Evolutionary conservation across 2,888 invertebrate genomes (phyloP).

Genomic region (Caenorhabditis sp.): DNA sequence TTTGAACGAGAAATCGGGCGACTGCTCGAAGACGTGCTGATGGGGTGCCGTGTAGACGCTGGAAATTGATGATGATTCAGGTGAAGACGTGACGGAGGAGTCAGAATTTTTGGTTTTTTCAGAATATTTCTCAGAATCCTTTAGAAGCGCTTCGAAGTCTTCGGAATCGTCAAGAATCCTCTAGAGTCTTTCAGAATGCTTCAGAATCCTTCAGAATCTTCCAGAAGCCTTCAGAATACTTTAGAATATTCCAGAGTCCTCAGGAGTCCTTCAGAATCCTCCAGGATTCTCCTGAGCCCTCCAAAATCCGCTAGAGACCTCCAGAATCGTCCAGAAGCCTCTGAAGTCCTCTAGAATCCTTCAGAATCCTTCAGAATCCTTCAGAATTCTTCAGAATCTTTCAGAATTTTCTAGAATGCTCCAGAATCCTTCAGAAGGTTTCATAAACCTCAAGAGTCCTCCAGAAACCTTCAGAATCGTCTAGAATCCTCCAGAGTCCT

Average conservation of each 20-base stretch:
- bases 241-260: background rate
- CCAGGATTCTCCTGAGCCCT: background rate
- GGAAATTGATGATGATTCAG: too few species aligned
- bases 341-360: background rate
- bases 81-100: too few species aligned
- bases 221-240: too few species aligned
- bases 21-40: constrained; percentile 76
- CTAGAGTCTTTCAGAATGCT: background rate
- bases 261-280: background rate
- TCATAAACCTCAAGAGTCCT: background rate
- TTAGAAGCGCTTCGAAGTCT: too few species aligned
- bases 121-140: background rate
- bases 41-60: constrained; percentile 79
- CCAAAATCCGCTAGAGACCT: too few species aligned
- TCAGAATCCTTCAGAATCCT: background rate
- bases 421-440: background rate
- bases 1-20: constrained; percentile 80
- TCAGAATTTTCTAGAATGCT: too few species aligned
- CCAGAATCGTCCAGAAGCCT: too few species aligned
- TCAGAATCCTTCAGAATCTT: background rate
- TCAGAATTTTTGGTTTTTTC: too few species aligned
- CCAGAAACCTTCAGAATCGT: too few species aligned
- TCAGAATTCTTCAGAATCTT: too few species aligned
- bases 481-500: too few species aligned
- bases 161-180: background rate